Percentiles rank a stretch among this genome's conserved stretches.
These are phyloP conservation scores for Microcaecilia unicolor DNA, from an alignment of 2,797 vertebrate species.

Conservation along the genomic window DNA sequence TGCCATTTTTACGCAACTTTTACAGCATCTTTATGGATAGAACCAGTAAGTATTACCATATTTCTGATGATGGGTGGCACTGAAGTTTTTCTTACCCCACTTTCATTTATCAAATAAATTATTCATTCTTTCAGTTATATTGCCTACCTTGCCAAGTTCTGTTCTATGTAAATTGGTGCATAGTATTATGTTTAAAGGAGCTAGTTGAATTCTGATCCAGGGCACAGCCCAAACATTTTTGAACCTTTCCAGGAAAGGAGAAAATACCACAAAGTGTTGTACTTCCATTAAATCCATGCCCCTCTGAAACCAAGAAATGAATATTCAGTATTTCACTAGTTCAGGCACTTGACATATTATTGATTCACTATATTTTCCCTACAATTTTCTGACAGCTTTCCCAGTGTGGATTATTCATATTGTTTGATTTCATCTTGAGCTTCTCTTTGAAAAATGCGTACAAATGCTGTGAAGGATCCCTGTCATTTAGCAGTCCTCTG, in stretches of 20 bases:
- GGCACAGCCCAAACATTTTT: constrained; percentile 39
- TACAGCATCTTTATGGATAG: constrained; percentile 1
- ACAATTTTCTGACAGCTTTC: constrained; percentile 65
- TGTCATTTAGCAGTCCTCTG: constrained; percentile 12
- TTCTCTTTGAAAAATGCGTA: constrained; percentile 59
- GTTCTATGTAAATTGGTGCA: constrained; percentile 31
- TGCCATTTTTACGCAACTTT: constrained; percentile 2
- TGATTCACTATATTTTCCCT: constrained; percentile 70
- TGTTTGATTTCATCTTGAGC: constrained; percentile 63
- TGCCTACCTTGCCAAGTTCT: constrained; percentile 19
- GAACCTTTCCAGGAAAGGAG: constrained; percentile 37
- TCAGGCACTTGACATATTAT: constrained; percentile 57
- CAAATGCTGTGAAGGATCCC: constrained; percentile 38
- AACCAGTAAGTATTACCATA: too few relatives aligned
- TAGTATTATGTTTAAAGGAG: constrained; percentile 36
- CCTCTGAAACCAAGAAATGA: constrained; percentile 59
- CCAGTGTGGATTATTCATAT: constrained; percentile 53
- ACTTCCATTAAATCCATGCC: constrained; percentile 48
- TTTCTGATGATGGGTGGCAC: too few relatives aligned
- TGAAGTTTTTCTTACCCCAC: too few relatives aligned
- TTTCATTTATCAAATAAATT: too few relatives aligned
- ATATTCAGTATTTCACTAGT: constrained; percentile 62
- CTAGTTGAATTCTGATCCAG: constrained; percentile 46
- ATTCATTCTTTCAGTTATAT: constrained; percentile 17
- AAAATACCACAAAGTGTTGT: constrained; percentile 46